A percentile compares a stretch with the other conserved stretches of the same genome.
These are phyloP conservation scores for Reticulitermes lucifugus DNA, from an alignment of 2,888 invertebrate genomes.

Conservation along the genomic window DNA sequence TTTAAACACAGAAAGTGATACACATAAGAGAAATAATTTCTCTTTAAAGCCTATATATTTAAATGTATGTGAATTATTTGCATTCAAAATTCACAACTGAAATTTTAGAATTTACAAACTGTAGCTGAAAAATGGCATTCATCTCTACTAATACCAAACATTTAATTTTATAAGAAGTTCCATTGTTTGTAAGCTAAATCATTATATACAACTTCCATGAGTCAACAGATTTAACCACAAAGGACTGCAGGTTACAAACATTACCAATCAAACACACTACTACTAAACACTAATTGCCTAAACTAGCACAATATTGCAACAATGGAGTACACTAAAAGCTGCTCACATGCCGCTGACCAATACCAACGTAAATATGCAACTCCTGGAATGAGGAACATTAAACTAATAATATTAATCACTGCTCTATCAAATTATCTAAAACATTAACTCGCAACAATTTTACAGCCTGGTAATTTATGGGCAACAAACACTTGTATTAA, in stretches of 20 bases:
- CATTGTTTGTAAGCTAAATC: too few species aligned
- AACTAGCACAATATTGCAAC: conserved; percentile 48
- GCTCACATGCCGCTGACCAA: conserved; percentile 52
- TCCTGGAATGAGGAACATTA: conserved; percentile 51
- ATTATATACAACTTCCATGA: neutral
- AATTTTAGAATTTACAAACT: too few species aligned
- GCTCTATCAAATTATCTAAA: conserved; percentile 27
- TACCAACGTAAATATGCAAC: conserved; percentile 50
- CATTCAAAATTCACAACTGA: too few species aligned
- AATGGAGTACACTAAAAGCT: conserved; percentile 52
- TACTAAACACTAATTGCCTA: conserved; percentile 39
- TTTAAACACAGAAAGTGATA: too few species aligned
- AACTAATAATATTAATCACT: conserved; percentile 42
- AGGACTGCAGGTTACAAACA: conserved; percentile 36
- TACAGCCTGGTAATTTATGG: conserved; percentile 30
- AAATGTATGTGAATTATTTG: too few species aligned
- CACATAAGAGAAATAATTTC: too few species aligned
- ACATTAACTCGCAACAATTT: conserved; percentile 38
- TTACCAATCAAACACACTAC: conserved; percentile 42
- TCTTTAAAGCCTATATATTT: too few species aligned
- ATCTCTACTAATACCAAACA: too few species aligned
- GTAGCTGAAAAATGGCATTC: too few species aligned
- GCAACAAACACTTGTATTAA: conserved; percentile 18
- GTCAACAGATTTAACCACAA: conserved; percentile 27
- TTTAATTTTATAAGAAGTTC: too few species aligned